Conservation (phyloP, 2,888 invertebrate species). For the Halocaridina rubra region DNA sequence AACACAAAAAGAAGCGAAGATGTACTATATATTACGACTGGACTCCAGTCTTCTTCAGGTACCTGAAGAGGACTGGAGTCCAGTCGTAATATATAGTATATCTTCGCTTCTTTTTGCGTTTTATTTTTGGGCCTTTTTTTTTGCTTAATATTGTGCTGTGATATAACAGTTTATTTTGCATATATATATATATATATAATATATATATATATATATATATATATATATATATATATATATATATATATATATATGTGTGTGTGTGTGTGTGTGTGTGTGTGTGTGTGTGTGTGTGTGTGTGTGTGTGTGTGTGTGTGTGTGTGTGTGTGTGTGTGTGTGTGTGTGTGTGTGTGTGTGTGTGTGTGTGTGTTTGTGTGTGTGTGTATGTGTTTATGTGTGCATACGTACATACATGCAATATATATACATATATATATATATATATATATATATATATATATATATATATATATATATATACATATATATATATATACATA, state of each 20-base stretch:
- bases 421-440: background rate
- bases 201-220: background rate
- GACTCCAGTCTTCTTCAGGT: no score
- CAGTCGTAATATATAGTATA: no score
- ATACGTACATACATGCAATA: background rate
- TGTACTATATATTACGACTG: no score
- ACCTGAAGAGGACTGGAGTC: no score
- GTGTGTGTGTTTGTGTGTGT: background rate
- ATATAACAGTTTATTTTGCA: no score
- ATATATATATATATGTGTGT: background rate
- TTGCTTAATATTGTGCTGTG: no score
- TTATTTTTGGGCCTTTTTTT: no score
- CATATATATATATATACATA: background rate
- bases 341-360: background rate
- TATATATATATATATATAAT: background rate
- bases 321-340: background rate
- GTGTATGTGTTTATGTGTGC: background rate
- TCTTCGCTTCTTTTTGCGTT: no score
- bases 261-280: background rate
- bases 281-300: background rate
- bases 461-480: conserved; percentile 4
- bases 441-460: conserved; percentile 7
- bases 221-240: background rate
- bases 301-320: background rate
- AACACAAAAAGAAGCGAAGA: no score